Conservation (phyloP, 2,113 vertebrate genomes). For the Plecturocebus donacophilus region DNA sequence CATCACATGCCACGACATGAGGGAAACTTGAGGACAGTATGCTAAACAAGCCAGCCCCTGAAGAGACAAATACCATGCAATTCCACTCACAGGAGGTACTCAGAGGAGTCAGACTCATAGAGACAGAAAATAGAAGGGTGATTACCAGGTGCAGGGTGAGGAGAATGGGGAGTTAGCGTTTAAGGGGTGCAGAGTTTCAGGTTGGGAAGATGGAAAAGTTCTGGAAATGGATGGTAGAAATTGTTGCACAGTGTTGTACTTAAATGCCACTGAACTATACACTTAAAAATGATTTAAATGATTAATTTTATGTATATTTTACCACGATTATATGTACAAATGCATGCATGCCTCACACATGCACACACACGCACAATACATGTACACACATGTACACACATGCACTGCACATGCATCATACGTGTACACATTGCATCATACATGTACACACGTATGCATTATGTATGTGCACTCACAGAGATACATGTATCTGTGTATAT, state of each 20-base stretch:
- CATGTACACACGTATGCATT: no score
- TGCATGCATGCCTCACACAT: no score
- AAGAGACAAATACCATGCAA: not conserved
- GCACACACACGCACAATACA: no score
- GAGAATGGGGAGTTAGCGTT: not conserved
- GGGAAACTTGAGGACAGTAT: not conserved
- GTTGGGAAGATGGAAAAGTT: not conserved
- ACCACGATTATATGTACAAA: not conserved
- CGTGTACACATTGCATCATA: no score
- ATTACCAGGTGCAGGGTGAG: not conserved
- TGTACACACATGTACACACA: no score
- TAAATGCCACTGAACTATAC: not conserved
- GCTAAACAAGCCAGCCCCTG: not conserved
- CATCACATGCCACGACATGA: no score
- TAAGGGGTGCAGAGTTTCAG: not conserved
- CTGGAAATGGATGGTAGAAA: not conserved
- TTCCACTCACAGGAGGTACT: no score
- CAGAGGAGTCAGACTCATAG: not conserved
- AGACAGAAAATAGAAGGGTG: not conserved
- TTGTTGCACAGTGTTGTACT: not conserved
- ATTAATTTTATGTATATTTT: not conserved
- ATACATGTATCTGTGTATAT: no score
- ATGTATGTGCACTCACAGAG: accelerated
- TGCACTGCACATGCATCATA: no score
- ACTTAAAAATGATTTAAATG: not conserved